A percentile compares a stretch with the other conserved stretches of the same genome.
These are phyloP conservation scores for Hypotaenidia okinawae DNA, from an alignment of 2,797 vertebrate species.

Conservation along the genomic window DNA sequence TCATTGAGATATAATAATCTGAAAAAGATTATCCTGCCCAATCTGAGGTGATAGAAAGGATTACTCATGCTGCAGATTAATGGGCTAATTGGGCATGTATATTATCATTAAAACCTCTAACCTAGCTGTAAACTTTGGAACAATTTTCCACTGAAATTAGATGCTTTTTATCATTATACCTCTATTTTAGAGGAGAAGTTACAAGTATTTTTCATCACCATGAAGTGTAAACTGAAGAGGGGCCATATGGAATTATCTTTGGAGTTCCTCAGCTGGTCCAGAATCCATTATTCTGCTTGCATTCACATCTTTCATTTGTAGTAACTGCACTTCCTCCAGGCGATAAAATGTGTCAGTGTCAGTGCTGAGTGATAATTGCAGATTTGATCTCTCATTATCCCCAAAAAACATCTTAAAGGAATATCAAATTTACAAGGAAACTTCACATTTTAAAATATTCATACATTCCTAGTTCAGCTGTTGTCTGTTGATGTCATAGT, in stretches of 20 bases:
- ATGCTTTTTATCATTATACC: not conserved
- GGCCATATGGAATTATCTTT: not conserved
- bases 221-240: not conserved
- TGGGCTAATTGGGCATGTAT: not conserved
- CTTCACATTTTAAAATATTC: constrained; percentile 2
- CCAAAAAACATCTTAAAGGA: not conserved
- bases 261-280: not conserved
- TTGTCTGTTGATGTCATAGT: not conserved
- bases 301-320: not conserved
- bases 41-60: not conserved
- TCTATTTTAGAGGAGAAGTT: not conserved
- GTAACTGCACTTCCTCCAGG: not conserved
- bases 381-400: not conserved
- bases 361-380: not conserved
- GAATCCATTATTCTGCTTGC: not conserved
- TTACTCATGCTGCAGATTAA: not conserved
- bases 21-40: not conserved
- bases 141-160: not conserved
- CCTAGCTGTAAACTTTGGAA: not conserved
- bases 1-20: not conserved
- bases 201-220: not conserved
- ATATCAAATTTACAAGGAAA: not conserved
- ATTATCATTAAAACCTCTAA: not conserved
- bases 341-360: not conserved
- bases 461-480: not conserved